Percentiles rank a stretch among this genome's conserved stretches.
Evolutionary conservation across 2,797 vertebrate genomes (phyloP).

Genomic region (Scyliorhinus canicula): DNA sequence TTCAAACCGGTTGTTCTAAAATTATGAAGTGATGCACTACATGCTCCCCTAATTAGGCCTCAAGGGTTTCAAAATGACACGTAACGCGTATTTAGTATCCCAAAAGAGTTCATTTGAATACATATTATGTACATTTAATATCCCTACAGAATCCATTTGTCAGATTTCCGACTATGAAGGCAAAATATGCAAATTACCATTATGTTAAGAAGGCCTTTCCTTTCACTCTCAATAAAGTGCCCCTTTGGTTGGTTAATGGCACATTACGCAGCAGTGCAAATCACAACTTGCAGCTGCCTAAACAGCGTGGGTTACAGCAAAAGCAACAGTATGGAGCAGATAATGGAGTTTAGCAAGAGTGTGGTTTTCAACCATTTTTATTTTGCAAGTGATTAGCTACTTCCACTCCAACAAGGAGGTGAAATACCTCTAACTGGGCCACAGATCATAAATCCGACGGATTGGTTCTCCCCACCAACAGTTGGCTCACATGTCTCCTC

Average conservation of each 20-base stretch:
- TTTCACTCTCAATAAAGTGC: slow-evolving; percentile 3
- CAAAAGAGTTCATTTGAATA: slow-evolving; percentile 56
- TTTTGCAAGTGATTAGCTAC: neutral
- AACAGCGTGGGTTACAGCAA: slow-evolving; percentile 27
- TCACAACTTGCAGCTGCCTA: slow-evolving; percentile 19
- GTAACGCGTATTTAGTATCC: slow-evolving; percentile 54
- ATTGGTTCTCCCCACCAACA: too few species aligned
- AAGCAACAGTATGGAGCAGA: neutral
- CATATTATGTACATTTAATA: slow-evolving; percentile 50
- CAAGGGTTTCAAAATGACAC: slow-evolving; percentile 50
- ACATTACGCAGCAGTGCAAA: neutral
- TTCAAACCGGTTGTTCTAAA: slow-evolving; percentile 26
- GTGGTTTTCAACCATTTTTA: neutral
- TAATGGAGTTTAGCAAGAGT: neutral
- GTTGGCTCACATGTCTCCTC: too few species aligned
- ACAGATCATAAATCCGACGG: too few species aligned
- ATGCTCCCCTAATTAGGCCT: slow-evolving; percentile 69
- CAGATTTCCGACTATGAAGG: slow-evolving; percentile 64
- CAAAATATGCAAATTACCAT: slow-evolving; percentile 55
- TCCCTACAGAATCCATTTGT: slow-evolving; percentile 61
- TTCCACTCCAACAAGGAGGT: neutral
- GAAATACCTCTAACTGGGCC: neutral
- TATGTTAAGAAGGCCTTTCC: slow-evolving; percentile 47
- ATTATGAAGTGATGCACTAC: slow-evolving; percentile 43
- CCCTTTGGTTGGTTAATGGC: slow-evolving; percentile 30